Conservation (phyloP, 2,797 vertebrate genomes). For the Sebastes nivosus region DNA sequence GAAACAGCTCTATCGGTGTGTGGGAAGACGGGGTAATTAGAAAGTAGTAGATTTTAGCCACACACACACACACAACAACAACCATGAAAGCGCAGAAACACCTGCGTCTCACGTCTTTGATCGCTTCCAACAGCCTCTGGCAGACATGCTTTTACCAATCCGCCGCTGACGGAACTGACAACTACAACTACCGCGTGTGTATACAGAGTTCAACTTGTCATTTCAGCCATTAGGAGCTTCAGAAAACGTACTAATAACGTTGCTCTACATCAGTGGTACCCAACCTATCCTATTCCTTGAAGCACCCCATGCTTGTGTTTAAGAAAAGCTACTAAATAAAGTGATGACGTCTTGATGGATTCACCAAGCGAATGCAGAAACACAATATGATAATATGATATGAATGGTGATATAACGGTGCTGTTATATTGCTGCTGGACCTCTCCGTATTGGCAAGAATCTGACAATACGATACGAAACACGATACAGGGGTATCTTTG, state of each 20-base stretch:
- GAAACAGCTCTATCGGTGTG: neutral
- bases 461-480: no score
- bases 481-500: no score
- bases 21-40: constrained; percentile 30
- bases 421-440: no score
- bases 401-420: no score
- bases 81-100: neutral
- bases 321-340: no score
- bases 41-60: neutral
- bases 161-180: neutral
- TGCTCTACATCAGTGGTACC: no score
- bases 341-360: no score
- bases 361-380: no score
- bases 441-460: no score
- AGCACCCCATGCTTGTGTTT: no score
- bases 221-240: neutral
- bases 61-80: neutral
- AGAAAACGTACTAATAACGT: neutral
- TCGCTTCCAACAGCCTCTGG: neutral
- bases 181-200: neutral
- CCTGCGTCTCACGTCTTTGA: neutral
- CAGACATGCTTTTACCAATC: neutral
- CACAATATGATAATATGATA: no score
- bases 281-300: no score
- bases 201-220: neutral